Percentiles rank a stretch among this genome's conserved stretches.
Conservation (phyloP, 2,113 vertebrate genomes). For the Chaenogobius annularis region DNA sequence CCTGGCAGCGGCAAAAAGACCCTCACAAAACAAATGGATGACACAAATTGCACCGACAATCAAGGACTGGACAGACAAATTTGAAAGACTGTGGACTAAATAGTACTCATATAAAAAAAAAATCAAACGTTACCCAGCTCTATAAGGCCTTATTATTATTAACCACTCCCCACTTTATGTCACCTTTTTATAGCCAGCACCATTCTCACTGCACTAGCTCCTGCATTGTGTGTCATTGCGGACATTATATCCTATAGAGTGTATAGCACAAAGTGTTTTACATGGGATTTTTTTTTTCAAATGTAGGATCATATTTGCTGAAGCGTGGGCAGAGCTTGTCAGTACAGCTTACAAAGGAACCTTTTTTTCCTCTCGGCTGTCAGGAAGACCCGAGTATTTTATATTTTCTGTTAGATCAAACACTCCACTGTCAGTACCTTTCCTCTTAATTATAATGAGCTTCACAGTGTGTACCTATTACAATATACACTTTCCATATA, state of each 20-base stretch:
- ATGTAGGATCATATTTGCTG: neutral
- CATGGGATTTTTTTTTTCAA: neutral
- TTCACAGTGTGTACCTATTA: neutral
- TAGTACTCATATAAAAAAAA: too few relatives aligned
- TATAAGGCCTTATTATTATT: neutral
- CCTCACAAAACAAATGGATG: too few relatives aligned
- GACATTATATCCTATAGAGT: neutral
- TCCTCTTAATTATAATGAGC: neutral
- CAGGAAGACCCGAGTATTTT: neutral
- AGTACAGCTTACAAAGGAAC: neutral
- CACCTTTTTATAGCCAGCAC: neutral
- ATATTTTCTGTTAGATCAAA: conserved; percentile 1
- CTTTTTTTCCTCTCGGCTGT: neutral
- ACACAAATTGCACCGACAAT: too few relatives aligned
- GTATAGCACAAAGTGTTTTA: neutral
- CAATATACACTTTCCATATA: neutral
- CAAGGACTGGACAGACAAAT: too few relatives aligned
- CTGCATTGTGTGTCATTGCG: neutral
- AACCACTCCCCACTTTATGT: neutral
- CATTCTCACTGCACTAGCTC: neutral
- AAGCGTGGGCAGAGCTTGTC: neutral
- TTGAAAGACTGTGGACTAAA: too few relatives aligned
- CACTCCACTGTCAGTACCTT: neutral
- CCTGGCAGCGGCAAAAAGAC: too few relatives aligned
- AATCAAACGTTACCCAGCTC: too few relatives aligned